phyloP scores from a whole-genome alignment of 2,888 invertebrate species.

The Drosophila greeni region DNA sequence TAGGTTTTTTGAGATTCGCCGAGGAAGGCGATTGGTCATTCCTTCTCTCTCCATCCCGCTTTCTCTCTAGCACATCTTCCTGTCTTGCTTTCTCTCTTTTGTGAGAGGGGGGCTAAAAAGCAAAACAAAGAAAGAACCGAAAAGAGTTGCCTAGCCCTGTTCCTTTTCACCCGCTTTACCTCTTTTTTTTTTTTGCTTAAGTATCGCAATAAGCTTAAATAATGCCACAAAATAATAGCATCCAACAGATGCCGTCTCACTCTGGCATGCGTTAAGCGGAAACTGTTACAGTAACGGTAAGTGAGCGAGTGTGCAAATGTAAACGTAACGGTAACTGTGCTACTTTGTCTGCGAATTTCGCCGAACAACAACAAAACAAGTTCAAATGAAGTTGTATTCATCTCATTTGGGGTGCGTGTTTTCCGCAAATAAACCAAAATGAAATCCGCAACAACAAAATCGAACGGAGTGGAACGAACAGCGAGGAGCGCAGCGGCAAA shows the following conservation, averaged over 20 bases:
- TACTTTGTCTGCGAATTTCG: conserved; percentile 28
- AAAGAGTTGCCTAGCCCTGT: neutral
- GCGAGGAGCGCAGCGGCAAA: conserved; percentile 2
- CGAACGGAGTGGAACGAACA: conserved; percentile 23
- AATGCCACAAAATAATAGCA: conserved; percentile 10
- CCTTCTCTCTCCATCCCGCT: neutral
- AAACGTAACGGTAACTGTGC: conserved; percentile 32
- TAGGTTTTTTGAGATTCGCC: conserved; percentile 12
- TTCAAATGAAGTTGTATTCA: conserved; percentile 27
- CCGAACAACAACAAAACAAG: conserved; percentile 24
- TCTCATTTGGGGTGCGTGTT: conserved; percentile 30
- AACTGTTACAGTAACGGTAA: conserved; percentile 28
- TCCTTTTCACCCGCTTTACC: neutral
- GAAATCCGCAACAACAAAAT: conserved; percentile 41
- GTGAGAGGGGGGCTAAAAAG: neutral
- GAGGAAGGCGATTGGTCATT: conserved; percentile 2
- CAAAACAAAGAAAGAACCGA: neutral
- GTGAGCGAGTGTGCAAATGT: conserved; percentile 11
- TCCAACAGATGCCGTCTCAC: conserved; percentile 13
- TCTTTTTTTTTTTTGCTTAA: neutral
- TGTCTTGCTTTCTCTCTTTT: conserved; percentile 1
- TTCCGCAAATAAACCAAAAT: conserved; percentile 45
- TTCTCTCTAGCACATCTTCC: neutral
- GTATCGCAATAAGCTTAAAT: conserved; percentile 18
- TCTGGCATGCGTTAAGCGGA: conserved; percentile 10